Evolutionary conservation across 92 coral and sea anemone genomes (phyloP), one percentile per base, ranked within the genome.

Genomic region (Porites divaricata): DNA sequence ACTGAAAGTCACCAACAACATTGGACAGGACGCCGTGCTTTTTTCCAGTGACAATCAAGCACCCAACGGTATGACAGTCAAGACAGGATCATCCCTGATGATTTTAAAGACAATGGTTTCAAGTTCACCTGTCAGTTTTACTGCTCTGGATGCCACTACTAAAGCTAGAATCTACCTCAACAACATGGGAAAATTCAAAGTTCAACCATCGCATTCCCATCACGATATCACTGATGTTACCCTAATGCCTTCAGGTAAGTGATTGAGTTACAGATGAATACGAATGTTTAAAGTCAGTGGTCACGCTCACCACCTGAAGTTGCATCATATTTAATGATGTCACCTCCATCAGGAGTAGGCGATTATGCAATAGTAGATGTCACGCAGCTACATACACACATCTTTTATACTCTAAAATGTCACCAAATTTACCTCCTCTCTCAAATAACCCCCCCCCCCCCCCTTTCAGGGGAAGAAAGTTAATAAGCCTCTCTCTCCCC

Each of bases 41-140:
- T 84, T 95, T 69, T 80, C 98, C 20, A 89, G 94, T 74, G 98
- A 97, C 70, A 89, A 88, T 61, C 81, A 86, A 49, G 93, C 94
- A 2, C 93, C 96, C 1, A 91, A 95, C 61, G 99, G 99, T 19
- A 90, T 92, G 71, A 20, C 57, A 24, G 90, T 95, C 51, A 67
- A 68, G 16, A 88, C 76, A 23, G 81, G 87, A 2, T 83, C 72
- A 12, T 26, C 74, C 8, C 83, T 84, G 20, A 93, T 76, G 9
- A 76, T 94, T 21, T 82, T 81, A 19, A 97, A 92, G 81, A 95
- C 92, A 0, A 12, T 89, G 65, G 89, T 81, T 15, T 78, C 91
- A 24, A 79, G 77, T 28, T 75, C 63, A 14, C 68, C 79, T 1
- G 83, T 95, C 8, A 76, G 61, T 67, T 95, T 97, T 68, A 88